Evolutionary conservation across 37 sponge, comb jelly and placozoan species (phyloP).

Genomic region (Cliona cf. orientalis): DNA sequence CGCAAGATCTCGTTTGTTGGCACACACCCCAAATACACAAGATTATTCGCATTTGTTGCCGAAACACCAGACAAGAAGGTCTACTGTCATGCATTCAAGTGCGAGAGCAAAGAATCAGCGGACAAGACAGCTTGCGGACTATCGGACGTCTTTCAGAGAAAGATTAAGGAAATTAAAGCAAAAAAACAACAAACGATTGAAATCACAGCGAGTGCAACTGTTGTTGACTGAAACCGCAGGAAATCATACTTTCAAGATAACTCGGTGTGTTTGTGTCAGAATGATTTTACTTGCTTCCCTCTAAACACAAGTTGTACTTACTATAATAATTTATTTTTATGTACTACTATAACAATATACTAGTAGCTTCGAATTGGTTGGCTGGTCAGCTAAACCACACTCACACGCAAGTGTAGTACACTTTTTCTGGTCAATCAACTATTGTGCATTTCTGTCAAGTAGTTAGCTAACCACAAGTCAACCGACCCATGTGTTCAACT

Average conservation of each 20-base stretch:
- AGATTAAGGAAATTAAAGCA: conserved; percentile 14
- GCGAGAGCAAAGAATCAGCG: conserved; percentile 41
- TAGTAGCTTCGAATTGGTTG: too few species aligned
- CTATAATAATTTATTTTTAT: too few species aligned
- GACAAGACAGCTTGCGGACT: conserved; percentile 26
- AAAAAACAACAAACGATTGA: not conserved
- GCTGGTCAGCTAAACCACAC: too few species aligned
- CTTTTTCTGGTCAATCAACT: too few species aligned
- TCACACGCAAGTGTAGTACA: too few species aligned
- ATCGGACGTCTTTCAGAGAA: conserved; percentile 46
- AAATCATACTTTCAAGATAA: not conserved
- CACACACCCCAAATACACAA: conserved; percentile 48
- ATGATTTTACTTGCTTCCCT: too few species aligned
- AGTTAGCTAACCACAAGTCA: too few species aligned
- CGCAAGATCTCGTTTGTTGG: conserved; percentile 66
- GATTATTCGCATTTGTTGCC: conserved; percentile 72
- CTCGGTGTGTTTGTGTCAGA: too few species aligned
- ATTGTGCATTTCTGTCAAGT: too few species aligned
- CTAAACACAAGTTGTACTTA: too few species aligned
- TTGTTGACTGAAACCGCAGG: not conserved
- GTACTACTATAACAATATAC: too few species aligned
- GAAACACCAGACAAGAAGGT: conserved; percentile 15
- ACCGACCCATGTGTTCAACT: too few species aligned
- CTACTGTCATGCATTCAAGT: conserved; percentile 80
- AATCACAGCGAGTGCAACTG: not conserved